A percentile compares a stretch with the other conserved stretches of the same genome.
phyloP scores from a whole-genome alignment of 2,113 vertebrate genomes.

The Perca schrenkii region DNA sequence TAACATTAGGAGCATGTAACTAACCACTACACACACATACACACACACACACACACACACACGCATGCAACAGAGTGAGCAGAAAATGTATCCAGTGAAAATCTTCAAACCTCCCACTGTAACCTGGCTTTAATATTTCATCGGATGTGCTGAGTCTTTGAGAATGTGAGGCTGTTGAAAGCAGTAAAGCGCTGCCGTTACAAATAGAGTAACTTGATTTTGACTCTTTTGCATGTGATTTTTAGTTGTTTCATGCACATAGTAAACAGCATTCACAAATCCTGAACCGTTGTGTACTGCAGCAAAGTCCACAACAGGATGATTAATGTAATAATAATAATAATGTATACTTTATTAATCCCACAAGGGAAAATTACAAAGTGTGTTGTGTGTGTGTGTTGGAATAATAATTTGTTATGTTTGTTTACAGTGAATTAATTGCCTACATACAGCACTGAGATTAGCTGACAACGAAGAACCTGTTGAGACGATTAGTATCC shows the following conservation, averaged over 20 bases:
- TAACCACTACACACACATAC: slow-evolving; percentile 20
- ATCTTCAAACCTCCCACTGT: slow-evolving; percentile 45
- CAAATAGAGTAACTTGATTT: background rate
- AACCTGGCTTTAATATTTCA: slow-evolving; percentile 53
- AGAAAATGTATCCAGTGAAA: slow-evolving; percentile 31
- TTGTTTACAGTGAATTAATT: slow-evolving; percentile 73
- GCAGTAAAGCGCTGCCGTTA: slow-evolving; percentile 49
- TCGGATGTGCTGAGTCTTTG: slow-evolving; percentile 32
- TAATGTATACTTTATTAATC: no score
- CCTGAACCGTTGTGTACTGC: slow-evolving; percentile 15
- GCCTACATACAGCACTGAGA: slow-evolving; percentile 53
- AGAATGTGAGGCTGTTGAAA: slow-evolving; percentile 40
- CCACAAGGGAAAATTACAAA: no score
- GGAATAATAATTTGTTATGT: slow-evolving; percentile 54
- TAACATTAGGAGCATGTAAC: slow-evolving; percentile 40
- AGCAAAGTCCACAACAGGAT: slow-evolving; percentile 39
- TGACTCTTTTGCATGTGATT: slow-evolving; percentile 27
- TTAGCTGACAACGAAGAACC: slow-evolving; percentile 57
- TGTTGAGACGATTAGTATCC: slow-evolving; percentile 56
- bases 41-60: slow-evolving; percentile 20
- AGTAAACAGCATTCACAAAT: slow-evolving; percentile 24
- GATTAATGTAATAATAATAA: slow-evolving; percentile 49
- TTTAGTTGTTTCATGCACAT: slow-evolving; percentile 8
- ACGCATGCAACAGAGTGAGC: slow-evolving; percentile 10
- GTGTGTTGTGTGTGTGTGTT: slow-evolving; percentile 18